Evolutionary conservation across 30 jellyfish, hydroid and myxozoan genomes (phyloP).

Genomic region (Cassiopea andromeda): DNA sequence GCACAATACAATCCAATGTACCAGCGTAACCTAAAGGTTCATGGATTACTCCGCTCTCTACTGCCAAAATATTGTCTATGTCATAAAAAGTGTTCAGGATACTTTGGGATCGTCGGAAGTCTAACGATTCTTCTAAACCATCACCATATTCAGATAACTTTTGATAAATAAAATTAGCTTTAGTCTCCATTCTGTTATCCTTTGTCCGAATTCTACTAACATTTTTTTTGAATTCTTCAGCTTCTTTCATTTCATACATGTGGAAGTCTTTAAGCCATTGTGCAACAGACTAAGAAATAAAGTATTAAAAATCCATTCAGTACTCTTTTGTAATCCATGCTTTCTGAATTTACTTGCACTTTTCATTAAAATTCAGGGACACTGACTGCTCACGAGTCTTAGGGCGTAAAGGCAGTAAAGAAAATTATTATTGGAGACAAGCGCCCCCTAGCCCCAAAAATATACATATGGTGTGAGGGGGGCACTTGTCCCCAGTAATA

Average conservation of each 20-base stretch:
- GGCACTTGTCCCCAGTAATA: too few species aligned
- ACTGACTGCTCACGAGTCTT: too few species aligned
- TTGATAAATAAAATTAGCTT: conserved; percentile 14
- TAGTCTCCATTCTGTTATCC: not conserved
- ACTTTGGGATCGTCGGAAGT: not conserved
- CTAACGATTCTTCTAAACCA: not conserved
- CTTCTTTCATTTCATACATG: not conserved
- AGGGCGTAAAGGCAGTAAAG: too few species aligned
- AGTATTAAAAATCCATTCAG: not conserved
- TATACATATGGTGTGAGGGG: too few species aligned
- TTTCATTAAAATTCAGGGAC: too few species aligned
- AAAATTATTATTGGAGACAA: too few species aligned
- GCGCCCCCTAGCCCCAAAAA: too few species aligned
- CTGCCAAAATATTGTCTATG: conserved; percentile 45
- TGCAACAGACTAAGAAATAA: conserved; percentile 38
- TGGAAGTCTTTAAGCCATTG: conserved; percentile 51
- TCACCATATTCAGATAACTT: not conserved
- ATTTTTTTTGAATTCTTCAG: conserved; percentile 11
- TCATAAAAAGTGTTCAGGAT: conserved; percentile 10
- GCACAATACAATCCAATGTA: conserved; percentile 63
- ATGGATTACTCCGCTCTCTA: conserved; percentile 62
- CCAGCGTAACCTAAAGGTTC: conserved; percentile 57
- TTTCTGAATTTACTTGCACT: too few species aligned
- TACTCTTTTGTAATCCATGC: too few species aligned
- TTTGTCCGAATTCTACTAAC: conserved; percentile 30